Evolutionary conservation across 2,888 invertebrate species (phyloP), one percentile per base, ranked within the genome.

Genomic region (Xanthorhoe spadicearia): DNA sequence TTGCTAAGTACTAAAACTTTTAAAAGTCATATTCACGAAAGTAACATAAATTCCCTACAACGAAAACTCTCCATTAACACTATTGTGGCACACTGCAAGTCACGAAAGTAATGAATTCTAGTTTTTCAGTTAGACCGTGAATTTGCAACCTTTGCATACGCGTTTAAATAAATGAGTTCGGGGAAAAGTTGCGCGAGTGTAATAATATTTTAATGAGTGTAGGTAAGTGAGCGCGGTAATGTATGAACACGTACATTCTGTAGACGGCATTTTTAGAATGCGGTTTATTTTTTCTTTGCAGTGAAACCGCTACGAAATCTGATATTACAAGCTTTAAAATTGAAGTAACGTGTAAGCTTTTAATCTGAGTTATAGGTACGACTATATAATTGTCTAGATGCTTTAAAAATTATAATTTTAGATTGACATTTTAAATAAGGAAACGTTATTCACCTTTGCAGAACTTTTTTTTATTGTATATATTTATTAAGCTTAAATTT

Each of bases 81-180:
- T 77, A 74, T 76, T 77, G 77, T 76, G 69, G 75, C 71, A 77
- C 76, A 77, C 57, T 85, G 88, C 90, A 88, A 90, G 90, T 90
- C 90, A 90, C 83, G 76, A 79, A 82, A 87, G 85, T 85, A 89
- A 90, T 89, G 88, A 87, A 84, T 77, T 71, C 66, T 81, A 83
- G 86, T 85, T 87, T 89, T 83, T 80, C 81, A 74, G 74, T 68
- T 54, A 73, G 71, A 77, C 76, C 72, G 75, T 75, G 78, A 82
- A 77, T 81, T 79, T 76, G 80, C 82, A 76, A 77, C 76, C 64
- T 59, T 58, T 50, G 58, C 55, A 73, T 71, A 72, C 73, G 68
- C 70, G 70, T 75, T 72, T 77, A 61, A 79, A 78, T 77, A 77
- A 80, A 81, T 77, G 77, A 75, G 69, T 82, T 80, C 78, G 64